A percentile compares a stretch with the other conserved stretches of the same genome.
phyloP scores from a whole-genome alignment of 2,797 vertebrate genomes.

The Potorous gilbertii region DNA sequence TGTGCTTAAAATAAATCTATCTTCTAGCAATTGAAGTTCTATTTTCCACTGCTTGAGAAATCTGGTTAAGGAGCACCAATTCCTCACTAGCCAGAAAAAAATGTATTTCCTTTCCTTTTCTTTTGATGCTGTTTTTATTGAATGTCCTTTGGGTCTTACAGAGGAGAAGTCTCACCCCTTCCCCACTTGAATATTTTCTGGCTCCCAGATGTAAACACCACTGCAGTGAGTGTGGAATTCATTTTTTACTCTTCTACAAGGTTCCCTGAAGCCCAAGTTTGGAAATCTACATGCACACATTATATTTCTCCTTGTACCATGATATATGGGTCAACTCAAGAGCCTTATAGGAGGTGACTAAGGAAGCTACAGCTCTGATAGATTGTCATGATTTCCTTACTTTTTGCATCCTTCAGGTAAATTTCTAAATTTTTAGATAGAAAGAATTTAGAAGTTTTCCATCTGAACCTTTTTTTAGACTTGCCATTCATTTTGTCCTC shows the following conservation, averaged over 20 bases:
- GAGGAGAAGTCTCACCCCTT: background rate
- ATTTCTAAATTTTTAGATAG: background rate
- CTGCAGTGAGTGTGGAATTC: background rate
- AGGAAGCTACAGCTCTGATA: background rate
- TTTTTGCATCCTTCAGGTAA: background rate
- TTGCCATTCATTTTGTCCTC: conserved; percentile 46
- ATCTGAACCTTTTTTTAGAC: background rate
- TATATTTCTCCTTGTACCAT: background rate
- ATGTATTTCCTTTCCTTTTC: background rate
- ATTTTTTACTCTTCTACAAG: background rate
- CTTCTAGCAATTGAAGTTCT: background rate
- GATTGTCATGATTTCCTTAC: background rate
- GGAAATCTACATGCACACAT: background rate
- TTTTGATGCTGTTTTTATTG: background rate
- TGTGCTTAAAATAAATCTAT: background rate
- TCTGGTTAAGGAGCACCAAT: background rate
- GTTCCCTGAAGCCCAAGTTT: background rate
- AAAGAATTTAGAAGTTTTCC: background rate
- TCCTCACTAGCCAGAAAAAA: background rate
- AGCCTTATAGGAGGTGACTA: background rate
- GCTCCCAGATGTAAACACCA: background rate
- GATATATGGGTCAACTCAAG: background rate
- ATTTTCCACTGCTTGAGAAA: background rate
- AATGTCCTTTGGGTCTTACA: background rate
- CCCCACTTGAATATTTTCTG: background rate